Conservation (phyloP, 2,113 vertebrate genomes). For the Polyodon spathula region DNA sequence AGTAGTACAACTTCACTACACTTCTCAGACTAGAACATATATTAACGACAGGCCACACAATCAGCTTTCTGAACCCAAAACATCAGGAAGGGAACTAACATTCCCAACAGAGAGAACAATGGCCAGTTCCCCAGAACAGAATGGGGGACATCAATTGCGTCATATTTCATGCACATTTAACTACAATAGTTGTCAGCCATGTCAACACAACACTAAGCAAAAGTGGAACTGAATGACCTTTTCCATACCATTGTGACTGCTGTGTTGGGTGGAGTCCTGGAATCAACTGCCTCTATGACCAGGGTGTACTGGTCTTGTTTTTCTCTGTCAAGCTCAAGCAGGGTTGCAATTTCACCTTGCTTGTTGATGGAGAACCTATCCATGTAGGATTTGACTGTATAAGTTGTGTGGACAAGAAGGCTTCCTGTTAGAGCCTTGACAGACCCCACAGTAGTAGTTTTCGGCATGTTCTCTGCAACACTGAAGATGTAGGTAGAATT, state of each 20-base stretch:
- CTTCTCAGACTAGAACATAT: too few relatives aligned
- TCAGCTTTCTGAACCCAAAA: too few relatives aligned
- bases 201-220: too few relatives aligned
- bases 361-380: slow-evolving; percentile 49
- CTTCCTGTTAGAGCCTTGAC: slow-evolving; percentile 46
- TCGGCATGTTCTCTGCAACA: slow-evolving; percentile 38
- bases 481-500: slow-evolving; percentile 56
- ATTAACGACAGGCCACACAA: too few relatives aligned
- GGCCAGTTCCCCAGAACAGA: too few relatives aligned
- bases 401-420: slow-evolving; percentile 30
- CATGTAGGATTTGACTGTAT: slow-evolving; percentile 42
- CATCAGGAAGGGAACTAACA: too few relatives aligned
- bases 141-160: too few relatives aligned
- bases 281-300: slow-evolving; percentile 55
- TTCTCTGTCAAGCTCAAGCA: slow-evolving; percentile 45
- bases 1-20: too few relatives aligned
- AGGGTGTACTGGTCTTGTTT: slow-evolving; percentile 47
- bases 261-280: slow-evolving; percentile 42
- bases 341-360: slow-evolving; percentile 40
- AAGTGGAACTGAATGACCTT: background rate
- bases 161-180: too few relatives aligned
- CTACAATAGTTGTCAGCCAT: too few relatives aligned
- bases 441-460: slow-evolving; percentile 34
- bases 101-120: too few relatives aligned
- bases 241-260: slow-evolving; percentile 46